Evolutionary conservation across 2,797 vertebrate genomes (phyloP).

Genomic region (Halcyon badia): DNA sequence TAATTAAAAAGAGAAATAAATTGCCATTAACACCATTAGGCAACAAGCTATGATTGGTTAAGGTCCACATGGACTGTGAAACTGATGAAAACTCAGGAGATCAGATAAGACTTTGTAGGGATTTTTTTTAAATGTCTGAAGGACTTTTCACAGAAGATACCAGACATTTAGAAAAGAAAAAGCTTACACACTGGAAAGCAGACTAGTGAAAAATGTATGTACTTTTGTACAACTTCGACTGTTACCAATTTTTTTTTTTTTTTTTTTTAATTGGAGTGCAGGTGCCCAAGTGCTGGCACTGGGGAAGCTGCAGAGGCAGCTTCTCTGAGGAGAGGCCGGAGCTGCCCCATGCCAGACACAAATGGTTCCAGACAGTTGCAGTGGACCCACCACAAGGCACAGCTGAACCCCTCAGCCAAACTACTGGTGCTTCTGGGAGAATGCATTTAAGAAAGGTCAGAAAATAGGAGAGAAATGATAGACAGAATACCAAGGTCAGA

Average conservation of each 20-base stretch:
- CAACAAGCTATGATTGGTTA: conserved; percentile 67
- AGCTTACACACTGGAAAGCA: background rate
- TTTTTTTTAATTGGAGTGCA: background rate
- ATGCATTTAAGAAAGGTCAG: background rate
- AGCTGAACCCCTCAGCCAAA: background rate
- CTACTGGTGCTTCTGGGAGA: background rate
- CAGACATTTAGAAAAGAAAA: background rate
- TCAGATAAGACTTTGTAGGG: background rate
- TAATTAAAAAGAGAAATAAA: conserved; percentile 82
- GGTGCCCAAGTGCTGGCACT: background rate
- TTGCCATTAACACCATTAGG: conserved; percentile 76
- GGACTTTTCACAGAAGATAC: background rate
- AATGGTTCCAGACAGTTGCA: background rate
- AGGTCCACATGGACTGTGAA: conserved; percentile 53
- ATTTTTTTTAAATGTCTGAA: conserved; percentile 24
- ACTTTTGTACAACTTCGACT: background rate
- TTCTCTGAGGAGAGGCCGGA: rapidly evolving
- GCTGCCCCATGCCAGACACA: rapidly evolving
- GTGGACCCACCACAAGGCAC: background rate
- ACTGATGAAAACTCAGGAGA: conserved; percentile 53
- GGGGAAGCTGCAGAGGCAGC: rapidly evolving
- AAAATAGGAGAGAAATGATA: background rate
- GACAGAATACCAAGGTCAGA: background rate
- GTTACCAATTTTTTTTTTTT: background rate
- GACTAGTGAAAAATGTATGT: background rate